Evolutionary conservation across 2,797 vertebrate genomes (phyloP).

Genomic region (Pseudocheirus occidentalis): DNA sequence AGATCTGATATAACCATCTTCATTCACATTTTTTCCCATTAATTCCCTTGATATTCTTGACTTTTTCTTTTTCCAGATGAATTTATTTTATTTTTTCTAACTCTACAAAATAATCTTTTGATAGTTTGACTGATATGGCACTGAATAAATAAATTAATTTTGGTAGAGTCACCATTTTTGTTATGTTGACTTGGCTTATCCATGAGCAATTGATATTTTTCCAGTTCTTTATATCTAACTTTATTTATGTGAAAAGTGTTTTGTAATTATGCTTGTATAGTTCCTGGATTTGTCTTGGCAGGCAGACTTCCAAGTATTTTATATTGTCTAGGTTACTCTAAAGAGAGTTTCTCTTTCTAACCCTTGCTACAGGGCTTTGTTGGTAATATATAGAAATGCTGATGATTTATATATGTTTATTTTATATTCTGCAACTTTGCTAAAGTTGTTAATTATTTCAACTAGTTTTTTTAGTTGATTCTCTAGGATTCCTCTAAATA

Average conservation of each 20-base stretch:
- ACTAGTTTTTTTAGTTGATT: background rate
- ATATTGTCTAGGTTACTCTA: background rate
- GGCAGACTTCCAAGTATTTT: background rate
- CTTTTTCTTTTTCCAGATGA: background rate
- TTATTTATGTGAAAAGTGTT: background rate
- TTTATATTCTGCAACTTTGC: background rate
- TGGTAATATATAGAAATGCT: background rate
- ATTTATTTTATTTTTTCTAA: background rate
- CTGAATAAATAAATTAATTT: background rate
- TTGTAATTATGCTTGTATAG: background rate
- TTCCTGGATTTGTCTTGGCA: background rate
- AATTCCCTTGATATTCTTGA: background rate
- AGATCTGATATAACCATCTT: background rate
- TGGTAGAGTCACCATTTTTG: background rate
- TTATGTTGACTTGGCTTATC: background rate
- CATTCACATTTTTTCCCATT: background rate
- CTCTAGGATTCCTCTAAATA: background rate
- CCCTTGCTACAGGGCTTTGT: background rate
- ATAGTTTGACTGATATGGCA: background rate
- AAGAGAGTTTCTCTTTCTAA: background rate
- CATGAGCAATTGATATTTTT: background rate
- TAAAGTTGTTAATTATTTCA: background rate
- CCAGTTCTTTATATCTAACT: background rate
- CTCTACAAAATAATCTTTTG: background rate
- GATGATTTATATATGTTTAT: background rate